A percentile compares a stretch with the other conserved stretches of the same genome.
Conservation (phyloP, 2,888 invertebrate genomes). For the Drosophila kambysellisi region DNA sequence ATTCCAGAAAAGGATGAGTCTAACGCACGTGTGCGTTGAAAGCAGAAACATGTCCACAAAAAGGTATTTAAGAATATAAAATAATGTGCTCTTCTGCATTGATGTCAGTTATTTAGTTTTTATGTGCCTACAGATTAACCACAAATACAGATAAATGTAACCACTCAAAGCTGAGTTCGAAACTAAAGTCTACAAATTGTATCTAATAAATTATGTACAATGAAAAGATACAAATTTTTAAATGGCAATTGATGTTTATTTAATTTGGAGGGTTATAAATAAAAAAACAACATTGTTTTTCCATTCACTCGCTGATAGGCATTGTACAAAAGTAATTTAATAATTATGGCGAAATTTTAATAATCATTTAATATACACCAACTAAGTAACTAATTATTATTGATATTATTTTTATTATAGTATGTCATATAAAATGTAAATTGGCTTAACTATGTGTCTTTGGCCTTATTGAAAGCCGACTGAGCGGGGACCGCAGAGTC, state of each 20-base stretch:
- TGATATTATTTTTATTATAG: conserved; percentile 11
- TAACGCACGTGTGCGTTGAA: conserved; percentile 39
- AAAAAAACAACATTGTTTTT: not conserved
- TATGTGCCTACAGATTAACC: conserved; percentile 27
- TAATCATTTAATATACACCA: not conserved
- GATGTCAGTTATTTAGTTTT: conserved; percentile 25
- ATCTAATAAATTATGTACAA: not conserved
- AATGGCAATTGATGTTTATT: not conserved
- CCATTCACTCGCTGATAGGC: not conserved
- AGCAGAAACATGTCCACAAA: conserved; percentile 18
- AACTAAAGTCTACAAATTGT: not conserved
- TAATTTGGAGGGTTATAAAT: not conserved
- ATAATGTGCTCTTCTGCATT: conserved; percentile 1
- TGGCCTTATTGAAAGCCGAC: conserved; percentile 19
- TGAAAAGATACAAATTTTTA: not conserved
- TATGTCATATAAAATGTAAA: conserved; percentile 29
- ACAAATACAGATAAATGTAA: not conserved
- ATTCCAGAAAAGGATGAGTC: not conserved
- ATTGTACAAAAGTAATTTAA: not conserved
- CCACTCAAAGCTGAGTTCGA: not conserved
- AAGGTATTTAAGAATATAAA: conserved; percentile 3
- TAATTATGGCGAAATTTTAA: not conserved
- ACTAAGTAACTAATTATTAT: conserved; percentile 21
- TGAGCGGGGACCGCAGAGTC: conserved; percentile 37
- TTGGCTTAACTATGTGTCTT: conserved; percentile 21